Evolutionary conservation across 2,113 vertebrate genomes (phyloP).

Genomic region (Penelope pileata): DNA sequence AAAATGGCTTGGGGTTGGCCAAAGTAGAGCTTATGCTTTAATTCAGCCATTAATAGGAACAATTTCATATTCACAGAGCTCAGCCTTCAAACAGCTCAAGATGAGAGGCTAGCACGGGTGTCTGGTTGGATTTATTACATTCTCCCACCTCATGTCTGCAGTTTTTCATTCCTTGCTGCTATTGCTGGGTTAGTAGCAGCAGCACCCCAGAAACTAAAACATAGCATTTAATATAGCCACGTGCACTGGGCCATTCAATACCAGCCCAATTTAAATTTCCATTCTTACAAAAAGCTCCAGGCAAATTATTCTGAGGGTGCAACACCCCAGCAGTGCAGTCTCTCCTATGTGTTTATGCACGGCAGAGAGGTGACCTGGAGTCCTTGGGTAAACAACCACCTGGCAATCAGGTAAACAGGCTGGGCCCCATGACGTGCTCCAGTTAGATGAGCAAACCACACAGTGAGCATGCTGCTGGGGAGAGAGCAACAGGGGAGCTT

Average conservation of each 20-base stretch:
- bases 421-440: fast-evolving
- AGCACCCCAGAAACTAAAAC: too few relatives aligned
- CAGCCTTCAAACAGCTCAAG: background rate
- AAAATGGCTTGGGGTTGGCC: background rate
- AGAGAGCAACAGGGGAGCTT: background rate
- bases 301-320: background rate
- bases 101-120: fast-evolving
- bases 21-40: background rate
- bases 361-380: background rate
- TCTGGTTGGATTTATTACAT: fast-evolving
- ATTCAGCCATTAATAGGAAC: background rate
- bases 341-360: background rate
- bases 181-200: background rate
- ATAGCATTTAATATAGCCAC: fast-evolving
- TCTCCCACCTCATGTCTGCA: background rate
- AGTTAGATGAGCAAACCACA: background rate
- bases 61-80: background rate
- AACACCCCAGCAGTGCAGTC: background rate
- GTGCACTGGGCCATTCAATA: background rate
- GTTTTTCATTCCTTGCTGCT: background rate
- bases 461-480: fast-evolving
- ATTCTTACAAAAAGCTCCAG: background rate
- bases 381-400: background rate
- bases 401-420: background rate
- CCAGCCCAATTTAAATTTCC: background rate